phyloP scores from a whole-genome alignment of 2,797 vertebrate genomes.

The Psittacula derbiana region DNA sequence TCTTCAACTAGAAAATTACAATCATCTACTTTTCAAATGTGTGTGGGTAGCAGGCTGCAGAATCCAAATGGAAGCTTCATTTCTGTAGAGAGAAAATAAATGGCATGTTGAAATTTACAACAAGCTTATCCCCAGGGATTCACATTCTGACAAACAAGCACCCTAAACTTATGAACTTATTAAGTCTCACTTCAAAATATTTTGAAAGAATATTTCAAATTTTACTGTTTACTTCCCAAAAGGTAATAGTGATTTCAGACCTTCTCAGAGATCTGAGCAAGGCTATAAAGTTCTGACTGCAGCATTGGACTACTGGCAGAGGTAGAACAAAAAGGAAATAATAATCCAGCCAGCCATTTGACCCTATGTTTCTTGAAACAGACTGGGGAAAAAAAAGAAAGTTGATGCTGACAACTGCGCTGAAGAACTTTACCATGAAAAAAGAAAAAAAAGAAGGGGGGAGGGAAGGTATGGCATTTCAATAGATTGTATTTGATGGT shows the following conservation, averaged over 20 bases:
- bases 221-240: neutral
- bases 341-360: neutral
- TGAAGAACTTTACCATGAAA: neutral
- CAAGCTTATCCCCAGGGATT: neutral
- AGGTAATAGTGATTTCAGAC: neutral
- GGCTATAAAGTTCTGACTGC: neutral
- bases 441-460: neutral
- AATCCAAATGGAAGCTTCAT: constrained; percentile 41
- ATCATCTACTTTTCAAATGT: constrained; percentile 52
- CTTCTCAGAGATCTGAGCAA: neutral
- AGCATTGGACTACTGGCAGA: neutral
- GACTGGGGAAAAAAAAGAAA: no score
- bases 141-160: neutral
- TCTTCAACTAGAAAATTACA: constrained; percentile 53
- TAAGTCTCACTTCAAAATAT: constrained; percentile 1
- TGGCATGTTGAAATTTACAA: neutral
- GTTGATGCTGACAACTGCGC: neutral
- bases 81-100: constrained; percentile 44
- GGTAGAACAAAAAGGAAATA: neutral
- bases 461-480: neutral
- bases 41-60: constrained; percentile 39
- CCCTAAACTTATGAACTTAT: neutral
- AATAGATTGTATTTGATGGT: neutral
- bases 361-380: neutral
- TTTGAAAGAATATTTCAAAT: neutral